Evolutionary conservation across 2,888 invertebrate species (phyloP), one percentile per base, ranked within the genome.

Genomic region (Lacanobia oleracea): DNA sequence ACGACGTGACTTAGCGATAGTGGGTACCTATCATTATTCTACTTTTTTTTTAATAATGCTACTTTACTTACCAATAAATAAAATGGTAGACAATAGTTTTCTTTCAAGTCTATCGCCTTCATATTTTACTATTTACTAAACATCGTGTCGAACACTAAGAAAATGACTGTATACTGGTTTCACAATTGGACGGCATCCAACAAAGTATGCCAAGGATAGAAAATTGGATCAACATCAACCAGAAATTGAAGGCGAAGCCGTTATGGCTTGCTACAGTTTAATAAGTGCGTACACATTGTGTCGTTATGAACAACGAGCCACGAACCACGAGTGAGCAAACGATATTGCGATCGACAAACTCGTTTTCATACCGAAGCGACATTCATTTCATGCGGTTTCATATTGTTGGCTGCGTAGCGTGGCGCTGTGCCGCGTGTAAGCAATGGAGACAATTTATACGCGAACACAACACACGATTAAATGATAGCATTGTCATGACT

Each of bases 261-360:
- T 82, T 73, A 67, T 61, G 57, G 60, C 67, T 81, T 83, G 79
- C 63, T 73, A 69, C 72, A 72, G 77, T 81, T 81, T 83, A 83
- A 85, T 85, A 85, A 85, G 85, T 78, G 76, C 76, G 77, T 82
- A 77, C 77, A 85, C 75, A 73, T 74, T 82, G 72, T 73, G 76
- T 75, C 72, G 78, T 83, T 84, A 83, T 75, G 78, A 85, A 85
- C 84, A 85, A 77, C 77, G 76, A 79, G 76, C 75, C 79, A 75
- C 75, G 75, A 77, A 67, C 75, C 79, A 73, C 75, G 78, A 80
- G 80, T 79, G 84, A 79, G 76, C 82, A 81, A 85, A 82, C 85
- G 85, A 81, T 84, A 85, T 85, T 84, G 85, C 84, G 72, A 81
- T 84, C 85, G 75, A 82, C 82, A 79, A 85, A 85, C 84, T 82